These are phyloP conservation scores for Chroicocephalus ridibundus DNA, from an alignment of 2,113 vertebrate genomes.

Conservation along the genomic window DNA sequence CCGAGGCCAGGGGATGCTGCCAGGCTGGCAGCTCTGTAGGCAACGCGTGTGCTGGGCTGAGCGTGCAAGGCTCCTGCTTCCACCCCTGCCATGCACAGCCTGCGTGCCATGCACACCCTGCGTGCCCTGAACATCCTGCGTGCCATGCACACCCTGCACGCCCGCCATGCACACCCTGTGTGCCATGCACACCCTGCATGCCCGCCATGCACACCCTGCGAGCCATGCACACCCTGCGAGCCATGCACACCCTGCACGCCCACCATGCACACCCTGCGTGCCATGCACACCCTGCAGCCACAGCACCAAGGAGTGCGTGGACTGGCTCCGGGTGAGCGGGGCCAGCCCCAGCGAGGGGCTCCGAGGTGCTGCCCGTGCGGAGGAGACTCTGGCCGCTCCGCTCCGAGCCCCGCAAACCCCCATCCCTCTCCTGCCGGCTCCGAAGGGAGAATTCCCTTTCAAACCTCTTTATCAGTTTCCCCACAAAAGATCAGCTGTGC, in stretches of 20 bases:
- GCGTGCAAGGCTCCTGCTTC: not conserved
- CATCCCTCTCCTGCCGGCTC: not conserved
- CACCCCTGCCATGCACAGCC: not conserved
- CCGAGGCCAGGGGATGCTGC: not conserved
- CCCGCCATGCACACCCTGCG: not conserved
- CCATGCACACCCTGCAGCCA: not conserved
- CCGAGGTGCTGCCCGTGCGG: accelerated
- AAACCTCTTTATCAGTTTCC: not conserved
- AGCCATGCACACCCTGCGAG: not conserved
- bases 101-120: too few species aligned
- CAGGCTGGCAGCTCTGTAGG: not conserved
- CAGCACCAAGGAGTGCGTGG: accelerated
- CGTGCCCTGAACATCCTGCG: too few species aligned
- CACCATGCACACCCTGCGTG: not conserved
- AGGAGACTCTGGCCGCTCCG: too few species aligned
- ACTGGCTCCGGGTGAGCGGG: not conserved
- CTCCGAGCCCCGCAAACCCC: not conserved
- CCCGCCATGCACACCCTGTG: too few species aligned
- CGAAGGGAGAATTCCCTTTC: not conserved
- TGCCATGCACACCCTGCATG: too few species aligned
- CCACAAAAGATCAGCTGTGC: not conserved
- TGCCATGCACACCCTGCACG: too few species aligned
- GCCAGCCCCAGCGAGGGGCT: not conserved
- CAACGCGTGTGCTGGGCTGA: not conserved
- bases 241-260: too few species aligned